A percentile compares a stretch with the other conserved stretches of the same genome.
phyloP scores from a whole-genome alignment of 2,888 invertebrate species.

The Nephrotoma appendiculata region DNA sequence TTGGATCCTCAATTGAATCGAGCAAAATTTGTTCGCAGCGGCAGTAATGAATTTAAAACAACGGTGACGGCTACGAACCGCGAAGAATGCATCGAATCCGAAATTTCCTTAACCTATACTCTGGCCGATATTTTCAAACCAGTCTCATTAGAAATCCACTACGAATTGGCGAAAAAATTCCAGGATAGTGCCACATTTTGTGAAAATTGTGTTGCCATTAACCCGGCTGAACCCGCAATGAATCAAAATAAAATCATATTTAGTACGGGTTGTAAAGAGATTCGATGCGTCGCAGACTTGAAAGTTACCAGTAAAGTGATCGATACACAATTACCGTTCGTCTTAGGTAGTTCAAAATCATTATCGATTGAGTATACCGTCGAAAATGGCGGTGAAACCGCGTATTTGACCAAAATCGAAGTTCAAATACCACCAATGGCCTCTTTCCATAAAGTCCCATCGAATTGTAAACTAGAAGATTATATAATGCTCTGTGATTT shows the following conservation, averaged over 20 bases:
- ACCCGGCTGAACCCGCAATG: slow-evolving; percentile 26
- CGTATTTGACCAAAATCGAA: slow-evolving; percentile 34
- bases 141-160: slow-evolving; percentile 29
- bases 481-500: slow-evolving; percentile 1
- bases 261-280: slow-evolving; percentile 28
- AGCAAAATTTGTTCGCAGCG: slow-evolving; percentile 22
- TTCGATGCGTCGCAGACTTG: slow-evolving; percentile 29
- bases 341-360: slow-evolving; percentile 26
- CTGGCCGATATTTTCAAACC: slow-evolving; percentile 31
- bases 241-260: slow-evolving; percentile 27
- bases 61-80: slow-evolving; percentile 19
- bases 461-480: slow-evolving; percentile 19
- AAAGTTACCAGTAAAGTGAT: slow-evolving; percentile 19
- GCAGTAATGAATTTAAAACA: slow-evolving; percentile 22
- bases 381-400: slow-evolving; percentile 33
- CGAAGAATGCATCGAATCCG: slow-evolving; percentile 23
- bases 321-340: slow-evolving; percentile 17
- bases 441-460: slow-evolving; percentile 26
- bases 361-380: slow-evolving; percentile 27
- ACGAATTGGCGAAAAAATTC: slow-evolving; percentile 24
- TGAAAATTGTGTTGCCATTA: slow-evolving; percentile 28
- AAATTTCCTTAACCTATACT: slow-evolving; percentile 24
- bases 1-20: slow-evolving; percentile 27
- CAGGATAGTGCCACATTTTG: slow-evolving; percentile 28
- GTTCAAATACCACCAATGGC: slow-evolving; percentile 31